phyloP scores from a whole-genome alignment of 2,888 invertebrate genomes.

The Nemoura dubitans region DNA sequence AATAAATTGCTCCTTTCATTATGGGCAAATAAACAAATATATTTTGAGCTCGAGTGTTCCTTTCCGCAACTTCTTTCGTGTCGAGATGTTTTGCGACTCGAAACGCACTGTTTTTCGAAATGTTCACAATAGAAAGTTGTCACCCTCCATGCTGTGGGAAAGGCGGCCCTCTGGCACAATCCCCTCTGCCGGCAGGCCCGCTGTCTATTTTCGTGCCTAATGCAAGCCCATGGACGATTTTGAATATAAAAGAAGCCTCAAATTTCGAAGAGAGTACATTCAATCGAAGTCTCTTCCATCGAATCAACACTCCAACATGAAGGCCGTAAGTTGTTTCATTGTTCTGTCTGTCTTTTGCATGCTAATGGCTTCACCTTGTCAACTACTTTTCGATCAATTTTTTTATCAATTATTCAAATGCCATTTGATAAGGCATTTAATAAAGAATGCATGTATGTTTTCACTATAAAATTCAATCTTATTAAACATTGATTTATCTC shows the following conservation, averaged over 20 bases:
- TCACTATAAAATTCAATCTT: too few relatives aligned
- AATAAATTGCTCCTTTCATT: too few relatives aligned
- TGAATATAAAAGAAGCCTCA: neutral
- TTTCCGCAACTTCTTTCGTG: neutral
- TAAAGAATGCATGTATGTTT: too few relatives aligned
- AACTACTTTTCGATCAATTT: neutral
- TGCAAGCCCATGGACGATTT: neutral
- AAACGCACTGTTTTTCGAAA: neutral
- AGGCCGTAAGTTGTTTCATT: constrained; percentile 8
- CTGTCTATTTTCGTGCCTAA: neutral
- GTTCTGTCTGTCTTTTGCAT: neutral
- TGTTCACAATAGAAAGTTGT: neutral
- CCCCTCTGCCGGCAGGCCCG: neutral
- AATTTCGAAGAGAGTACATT: neutral
- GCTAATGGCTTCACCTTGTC: neutral
- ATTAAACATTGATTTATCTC: too few relatives aligned
- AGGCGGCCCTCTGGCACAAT: neutral
- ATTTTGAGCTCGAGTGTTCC: neutral
- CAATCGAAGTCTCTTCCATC: neutral
- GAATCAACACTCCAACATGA: constrained; percentile 9
- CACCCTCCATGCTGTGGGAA: neutral
- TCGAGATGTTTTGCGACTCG: neutral
- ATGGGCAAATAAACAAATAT: neutral
- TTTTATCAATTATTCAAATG: neutral
- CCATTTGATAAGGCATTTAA: too few relatives aligned